Percentiles rank a stretch among this genome's conserved stretches.
phyloP scores from a whole-genome alignment of 2,113 vertebrate genomes.

The Melospiza melodia region DNA sequence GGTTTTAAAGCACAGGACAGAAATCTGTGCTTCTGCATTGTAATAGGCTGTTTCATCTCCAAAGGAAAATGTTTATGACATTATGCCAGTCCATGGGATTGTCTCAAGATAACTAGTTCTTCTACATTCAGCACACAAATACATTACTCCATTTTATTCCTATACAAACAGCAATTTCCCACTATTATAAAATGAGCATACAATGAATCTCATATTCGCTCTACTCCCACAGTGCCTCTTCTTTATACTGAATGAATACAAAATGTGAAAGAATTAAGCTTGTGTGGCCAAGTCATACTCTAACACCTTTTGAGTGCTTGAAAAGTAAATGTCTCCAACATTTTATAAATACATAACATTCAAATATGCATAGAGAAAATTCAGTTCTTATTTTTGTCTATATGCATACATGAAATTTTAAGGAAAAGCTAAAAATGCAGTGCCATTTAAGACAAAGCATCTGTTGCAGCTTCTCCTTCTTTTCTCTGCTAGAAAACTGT shows the following conservation, averaged over 20 bases:
- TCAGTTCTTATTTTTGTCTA: not conserved
- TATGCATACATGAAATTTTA: not conserved
- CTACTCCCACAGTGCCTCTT: not conserved
- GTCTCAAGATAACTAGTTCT: slow-evolving; percentile 20
- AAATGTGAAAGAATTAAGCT: not conserved
- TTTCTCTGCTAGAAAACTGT: slow-evolving; percentile 15
- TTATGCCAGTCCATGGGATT: slow-evolving; percentile 4
- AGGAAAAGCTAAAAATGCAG: not conserved
- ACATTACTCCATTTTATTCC: slow-evolving; percentile 20
- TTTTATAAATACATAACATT: not conserved
- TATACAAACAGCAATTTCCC: slow-evolving; percentile 41
- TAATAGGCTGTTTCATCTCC: slow-evolving; percentile 36
- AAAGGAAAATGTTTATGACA: slow-evolving; percentile 22
- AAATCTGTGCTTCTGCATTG: slow-evolving; percentile 25
- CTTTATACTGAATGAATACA: not conserved
- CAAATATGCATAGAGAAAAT: not conserved
- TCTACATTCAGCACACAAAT: slow-evolving; percentile 35
- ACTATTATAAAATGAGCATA: not conserved
- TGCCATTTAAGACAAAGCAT: not conserved
- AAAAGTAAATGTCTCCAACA: not conserved
- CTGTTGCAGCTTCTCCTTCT: not conserved
- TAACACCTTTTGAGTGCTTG: not conserved
- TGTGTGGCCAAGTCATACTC: not conserved
- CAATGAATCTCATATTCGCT: not conserved
- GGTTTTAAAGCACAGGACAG: not conserved